Percentiles rank a stretch among this genome's conserved stretches.
These are phyloP conservation scores for Pungitius pungitius DNA, from an alignment of 2,113 vertebrate genomes.

Conservation along the genomic window DNA sequence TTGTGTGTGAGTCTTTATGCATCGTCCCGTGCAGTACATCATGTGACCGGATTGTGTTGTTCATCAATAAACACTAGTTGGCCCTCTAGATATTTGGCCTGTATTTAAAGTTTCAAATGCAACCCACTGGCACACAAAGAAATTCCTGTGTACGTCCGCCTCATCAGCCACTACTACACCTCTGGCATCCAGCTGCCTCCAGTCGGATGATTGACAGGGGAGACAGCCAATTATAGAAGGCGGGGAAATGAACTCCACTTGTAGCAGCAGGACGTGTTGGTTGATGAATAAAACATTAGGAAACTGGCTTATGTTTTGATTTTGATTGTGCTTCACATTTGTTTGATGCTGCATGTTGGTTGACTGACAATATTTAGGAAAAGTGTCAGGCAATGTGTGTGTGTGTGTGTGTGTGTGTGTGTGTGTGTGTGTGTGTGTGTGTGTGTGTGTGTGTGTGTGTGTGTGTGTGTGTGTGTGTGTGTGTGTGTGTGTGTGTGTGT, in stretches of 20 bases:
- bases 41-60: conserved; percentile 1
- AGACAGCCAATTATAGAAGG: conserved; percentile 72
- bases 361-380: conserved; percentile 52
- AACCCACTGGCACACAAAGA: not conserved
- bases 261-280: conserved; percentile 33
- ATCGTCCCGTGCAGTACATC: not conserved
- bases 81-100: not conserved
- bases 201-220: conserved; percentile 61
- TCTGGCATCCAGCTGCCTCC: conserved; percentile 43
- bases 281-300: conserved; percentile 71
- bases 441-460: conserved; percentile 19
- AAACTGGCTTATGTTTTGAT: conserved; percentile 57
- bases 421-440: conserved; percentile 1
- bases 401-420: conserved; percentile 11
- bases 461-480: conserved; percentile 11
- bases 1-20: not conserved
- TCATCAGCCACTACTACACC: conserved; percentile 18
- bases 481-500: conserved; percentile 1
- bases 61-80: conserved; percentile 7
- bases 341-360: conserved; percentile 57
- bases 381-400: conserved; percentile 50
- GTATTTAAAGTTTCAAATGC: conserved; percentile 14
- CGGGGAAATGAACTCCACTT: conserved; percentile 49
- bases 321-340: conserved; percentile 59
- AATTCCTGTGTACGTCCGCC: conserved; percentile 11